A percentile compares a stretch with the other conserved stretches of the same genome.
Evolutionary conservation across 2,888 invertebrate species (phyloP).

Genomic region (Tinea pellionella): DNA sequence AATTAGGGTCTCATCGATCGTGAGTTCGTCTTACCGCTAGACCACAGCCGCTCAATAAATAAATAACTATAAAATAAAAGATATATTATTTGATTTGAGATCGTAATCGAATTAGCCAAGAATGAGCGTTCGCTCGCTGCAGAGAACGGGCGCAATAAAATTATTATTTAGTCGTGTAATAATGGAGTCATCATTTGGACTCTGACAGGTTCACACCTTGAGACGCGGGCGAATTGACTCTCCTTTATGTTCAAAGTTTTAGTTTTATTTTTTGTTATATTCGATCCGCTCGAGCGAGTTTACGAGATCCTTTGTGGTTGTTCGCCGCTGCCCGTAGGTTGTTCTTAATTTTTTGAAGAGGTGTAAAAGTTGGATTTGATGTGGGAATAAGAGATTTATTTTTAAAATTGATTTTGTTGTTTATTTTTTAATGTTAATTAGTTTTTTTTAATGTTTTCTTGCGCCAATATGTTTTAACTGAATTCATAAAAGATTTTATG

Average conservation of each 20-base stretch:
- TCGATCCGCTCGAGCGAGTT: constrained; percentile 6
- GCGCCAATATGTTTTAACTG: too few relatives aligned
- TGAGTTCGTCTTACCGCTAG: too few relatives aligned
- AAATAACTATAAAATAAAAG: too few relatives aligned
- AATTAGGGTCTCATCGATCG: too few relatives aligned
- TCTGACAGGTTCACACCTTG: constrained; percentile 68
- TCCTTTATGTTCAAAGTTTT: constrained; percentile 31
- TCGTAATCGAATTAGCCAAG: too few relatives aligned
- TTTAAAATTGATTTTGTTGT: too few relatives aligned
- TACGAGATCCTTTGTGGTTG: constrained; percentile 25
- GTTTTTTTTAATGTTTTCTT: too few relatives aligned
- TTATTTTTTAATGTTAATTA: too few relatives aligned
- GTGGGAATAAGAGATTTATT: neutral
- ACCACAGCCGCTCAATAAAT: too few relatives aligned
- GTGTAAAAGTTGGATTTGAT: constrained; percentile 4
- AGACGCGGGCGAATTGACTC: constrained; percentile 52
- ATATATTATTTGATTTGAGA: too few relatives aligned
- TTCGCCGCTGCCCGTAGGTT: constrained; percentile 4
- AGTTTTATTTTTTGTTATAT: constrained; percentile 2
- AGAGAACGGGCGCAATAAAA: constrained; percentile 38
- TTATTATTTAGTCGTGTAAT: constrained; percentile 62
- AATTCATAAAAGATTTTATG: too few relatives aligned
- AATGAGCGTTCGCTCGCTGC: neutral
- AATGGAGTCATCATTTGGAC: constrained; percentile 63
- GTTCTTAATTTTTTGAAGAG: constrained; percentile 2